Base-by-base conservation (phyloP, 1,140 invertebrate species). In the Brachionus rotundiformis region DNA sequence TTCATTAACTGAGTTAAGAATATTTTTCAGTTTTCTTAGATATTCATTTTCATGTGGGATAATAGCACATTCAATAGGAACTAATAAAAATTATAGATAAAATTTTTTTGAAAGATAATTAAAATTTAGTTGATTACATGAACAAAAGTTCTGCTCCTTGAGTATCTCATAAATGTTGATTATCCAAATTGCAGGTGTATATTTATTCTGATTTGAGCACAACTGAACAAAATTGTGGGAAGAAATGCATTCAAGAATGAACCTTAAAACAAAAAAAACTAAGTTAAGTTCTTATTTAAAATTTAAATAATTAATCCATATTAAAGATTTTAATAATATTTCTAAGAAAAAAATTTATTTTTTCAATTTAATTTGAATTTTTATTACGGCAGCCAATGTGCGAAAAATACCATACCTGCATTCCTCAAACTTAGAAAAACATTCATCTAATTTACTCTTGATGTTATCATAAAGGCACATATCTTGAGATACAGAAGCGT, bases 131-230 rank as follows among this genome's bases (percentile, higher is more conserved):
- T 59, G 11, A 0, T 63, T 63, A 79, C 76, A 63, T 39, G 47
- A 36, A 41, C 76, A 79, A 36, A 79, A 59, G 36, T 79, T 36
- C 10, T 59, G 29, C 11, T 39, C 54, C 36, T 23, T 25, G 8
- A 79, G 27, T 33, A 63, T 79, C 36, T 79, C 47, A 31, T 79
- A 79, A 6, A 79, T 63, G 19, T 79, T 79, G n/a, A 63, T 33
- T 1, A 79, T 79, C 76, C 76, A 79, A 36, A 79, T 41, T 36
- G 76, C 23, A 23, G 76, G 76, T 5, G 76, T 79, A 23, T 63
- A 63, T 49, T 59, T 79, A 13, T 79, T 39, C 13, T 79, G 36
- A 11, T 59, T 47, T 27, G 23, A n/a, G 10, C 76, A 79, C 0
- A 79, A 36, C 25, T 79, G 11, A n/a, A 63, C 76, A 16, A 79